Conservation (phyloP, 2,797 vertebrate species). For the Acanthurus lineatus region DNA sequence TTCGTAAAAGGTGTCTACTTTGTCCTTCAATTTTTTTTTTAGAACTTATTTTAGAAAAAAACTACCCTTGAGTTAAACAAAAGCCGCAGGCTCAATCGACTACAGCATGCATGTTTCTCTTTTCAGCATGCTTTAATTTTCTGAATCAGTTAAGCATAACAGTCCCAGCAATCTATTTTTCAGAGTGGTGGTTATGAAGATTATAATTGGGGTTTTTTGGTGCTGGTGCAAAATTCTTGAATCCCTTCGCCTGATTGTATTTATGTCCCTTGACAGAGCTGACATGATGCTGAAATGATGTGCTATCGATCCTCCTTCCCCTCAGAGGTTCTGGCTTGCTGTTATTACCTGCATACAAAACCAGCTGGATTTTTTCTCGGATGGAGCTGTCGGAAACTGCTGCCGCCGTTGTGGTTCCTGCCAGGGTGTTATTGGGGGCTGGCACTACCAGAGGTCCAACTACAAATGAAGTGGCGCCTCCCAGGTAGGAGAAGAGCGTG, state of each 20-base stretch:
- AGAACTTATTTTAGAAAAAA: slow-evolving; percentile 43
- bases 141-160: slow-evolving; percentile 86
- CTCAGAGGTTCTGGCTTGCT: slow-evolving; percentile 11
- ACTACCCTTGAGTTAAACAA: slow-evolving; percentile 68
- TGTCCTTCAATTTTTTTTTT: slow-evolving; percentile 23
- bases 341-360: slow-evolving; percentile 92
- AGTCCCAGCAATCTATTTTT: slow-evolving; percentile 69
- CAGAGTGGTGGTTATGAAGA: slow-evolving; percentile 64
- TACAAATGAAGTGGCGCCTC: slow-evolving; percentile 90
- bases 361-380: slow-evolving; percentile 91
- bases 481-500: slow-evolving; percentile 92
- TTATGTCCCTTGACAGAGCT: slow-evolving; percentile 54
- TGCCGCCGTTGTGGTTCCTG: slow-evolving; percentile 16
- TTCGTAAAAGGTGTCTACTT: slow-evolving; percentile 32
- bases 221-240: slow-evolving; percentile 46
- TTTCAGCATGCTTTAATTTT: slow-evolving; percentile 83
- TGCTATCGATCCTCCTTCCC: slow-evolving; percentile 53
- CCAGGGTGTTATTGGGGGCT: slow-evolving; percentile 89
- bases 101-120: slow-evolving; percentile 59
- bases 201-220: slow-evolving; percentile 61
- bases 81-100: slow-evolving; percentile 65
- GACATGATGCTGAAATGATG: slow-evolving; percentile 68
- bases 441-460: slow-evolving; percentile 94
- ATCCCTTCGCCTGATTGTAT: slow-evolving; percentile 63
- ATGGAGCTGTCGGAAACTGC: slow-evolving; percentile 81